These are phyloP conservation scores for Pimpla rufipes DNA, from an alignment of 2,888 invertebrate genomes.

Conservation along the genomic window DNA sequence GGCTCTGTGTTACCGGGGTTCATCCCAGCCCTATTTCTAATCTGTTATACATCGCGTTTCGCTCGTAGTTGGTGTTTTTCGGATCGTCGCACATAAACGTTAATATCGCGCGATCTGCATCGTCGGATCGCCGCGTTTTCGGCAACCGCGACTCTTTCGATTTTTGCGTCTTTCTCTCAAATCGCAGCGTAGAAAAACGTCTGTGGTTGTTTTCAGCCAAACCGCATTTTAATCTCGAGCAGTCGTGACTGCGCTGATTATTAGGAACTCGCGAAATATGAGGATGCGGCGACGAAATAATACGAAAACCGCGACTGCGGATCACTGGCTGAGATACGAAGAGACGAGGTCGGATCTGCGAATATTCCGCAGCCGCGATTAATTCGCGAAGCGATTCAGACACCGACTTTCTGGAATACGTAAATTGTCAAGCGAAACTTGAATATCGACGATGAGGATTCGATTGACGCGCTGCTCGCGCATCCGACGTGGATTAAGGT, in stretches of 20 bases:
- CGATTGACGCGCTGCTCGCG: not conserved
- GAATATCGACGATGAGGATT: not conserved
- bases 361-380: not conserved
- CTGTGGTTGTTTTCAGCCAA: not conserved
- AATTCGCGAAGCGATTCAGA: not conserved
- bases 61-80: conserved; percentile 1
- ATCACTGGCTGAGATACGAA: not conserved
- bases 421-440: too few relatives aligned
- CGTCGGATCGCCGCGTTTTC: conserved; percentile 30
- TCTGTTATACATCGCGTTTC: conserved; percentile 8
- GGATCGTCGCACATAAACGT: conserved; percentile 5
- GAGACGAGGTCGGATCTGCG: not conserved
- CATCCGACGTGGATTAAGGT: too few relatives aligned
- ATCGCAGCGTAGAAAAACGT: not conserved
- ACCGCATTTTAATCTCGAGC: not conserved
- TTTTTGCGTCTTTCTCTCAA: not conserved
- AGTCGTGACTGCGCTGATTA: not conserved
- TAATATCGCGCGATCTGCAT: conserved; percentile 20
- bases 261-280: conserved; percentile 17
- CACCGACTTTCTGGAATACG: too few relatives aligned
- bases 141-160: conserved; percentile 25
- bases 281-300: not conserved
- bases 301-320: not conserved
- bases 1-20: conserved; percentile 28
- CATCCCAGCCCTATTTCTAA: conserved; percentile 31